Evolutionary conservation across 1,140 invertebrate species (phyloP).

Genomic region (Phocides pigmalion): DNA sequence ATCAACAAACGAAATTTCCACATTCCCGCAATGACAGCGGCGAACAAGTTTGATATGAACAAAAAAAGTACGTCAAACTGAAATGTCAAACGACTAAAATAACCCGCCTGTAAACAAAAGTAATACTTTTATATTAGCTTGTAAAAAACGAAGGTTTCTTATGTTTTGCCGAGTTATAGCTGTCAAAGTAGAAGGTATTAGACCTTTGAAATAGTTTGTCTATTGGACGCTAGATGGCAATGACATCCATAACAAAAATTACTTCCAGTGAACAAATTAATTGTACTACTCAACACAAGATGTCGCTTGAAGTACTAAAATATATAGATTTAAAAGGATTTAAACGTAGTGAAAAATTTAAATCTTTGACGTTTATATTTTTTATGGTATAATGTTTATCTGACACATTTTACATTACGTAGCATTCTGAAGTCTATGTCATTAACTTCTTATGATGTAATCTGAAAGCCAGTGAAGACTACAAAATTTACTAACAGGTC

Average conservation of each 20-base stretch:
- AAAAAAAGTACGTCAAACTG: slow-evolving; percentile 41
- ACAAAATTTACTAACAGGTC: too few relatives aligned
- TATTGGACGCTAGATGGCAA: slow-evolving; percentile 13
- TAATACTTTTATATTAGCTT: background rate
- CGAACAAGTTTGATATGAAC: slow-evolving; percentile 49
- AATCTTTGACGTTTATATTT: too few relatives aligned
- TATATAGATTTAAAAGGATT: too few relatives aligned
- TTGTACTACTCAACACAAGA: slow-evolving; percentile 10
- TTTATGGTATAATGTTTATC: too few relatives aligned
- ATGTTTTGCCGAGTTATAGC: slow-evolving; percentile 9
- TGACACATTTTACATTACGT: too few relatives aligned
- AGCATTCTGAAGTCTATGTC: too few relatives aligned
- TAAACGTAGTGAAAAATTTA: too few relatives aligned
- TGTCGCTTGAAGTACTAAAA: slow-evolving; percentile 4
- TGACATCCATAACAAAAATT: background rate
- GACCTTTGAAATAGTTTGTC: background rate
- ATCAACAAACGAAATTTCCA: slow-evolving; percentile 78
- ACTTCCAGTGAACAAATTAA: background rate
- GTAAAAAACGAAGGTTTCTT: background rate
- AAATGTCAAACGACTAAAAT: slow-evolving; percentile 31
- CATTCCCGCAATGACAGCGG: slow-evolving; percentile 60
- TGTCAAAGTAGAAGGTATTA: slow-evolving; percentile 1
- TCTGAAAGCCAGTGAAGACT: too few relatives aligned
- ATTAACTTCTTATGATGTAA: too few relatives aligned
- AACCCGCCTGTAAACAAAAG: background rate